A percentile compares a stretch with the other conserved stretches of the same genome.
These are phyloP conservation scores for Muschampia plurimacula DNA, from an alignment of 2,888 invertebrate genomes.

Conservation along the genomic window DNA sequence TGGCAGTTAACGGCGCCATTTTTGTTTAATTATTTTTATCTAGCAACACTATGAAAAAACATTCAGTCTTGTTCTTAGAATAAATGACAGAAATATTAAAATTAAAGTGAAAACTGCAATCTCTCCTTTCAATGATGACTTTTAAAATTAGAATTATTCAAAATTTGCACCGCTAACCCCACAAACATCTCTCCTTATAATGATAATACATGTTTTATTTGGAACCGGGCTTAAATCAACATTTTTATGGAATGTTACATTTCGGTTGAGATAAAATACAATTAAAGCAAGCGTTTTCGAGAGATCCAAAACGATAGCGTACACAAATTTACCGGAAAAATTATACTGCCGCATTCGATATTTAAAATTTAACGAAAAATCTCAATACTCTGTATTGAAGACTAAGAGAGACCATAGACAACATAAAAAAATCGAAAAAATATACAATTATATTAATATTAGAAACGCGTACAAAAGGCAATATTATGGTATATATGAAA, in stretches of 20 bases:
- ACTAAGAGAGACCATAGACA: conserved; percentile 33
- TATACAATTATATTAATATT: conserved; percentile 22
- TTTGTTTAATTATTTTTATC: conserved; percentile 11
- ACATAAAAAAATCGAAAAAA: conserved; percentile 30
- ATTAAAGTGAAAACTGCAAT: conserved; percentile 3
- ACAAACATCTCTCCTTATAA: neutral
- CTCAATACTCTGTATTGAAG: conserved; percentile 40
- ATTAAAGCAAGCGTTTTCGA: conserved; percentile 64
- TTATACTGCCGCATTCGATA: conserved; percentile 32
- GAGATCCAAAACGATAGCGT: conserved; percentile 63
- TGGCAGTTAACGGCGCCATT: conserved; percentile 39
- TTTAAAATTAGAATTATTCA: neutral
- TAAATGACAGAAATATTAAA: conserved; percentile 22
- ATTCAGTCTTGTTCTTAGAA: conserved; percentile 33
- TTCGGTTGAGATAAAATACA: conserved; percentile 73
- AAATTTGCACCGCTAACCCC: conserved; percentile 32
- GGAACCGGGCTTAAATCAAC: conserved; percentile 66
- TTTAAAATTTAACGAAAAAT: conserved; percentile 32
- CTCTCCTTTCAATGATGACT: neutral
- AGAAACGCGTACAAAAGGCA: conserved; percentile 50
- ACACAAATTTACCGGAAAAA: conserved; percentile 34
- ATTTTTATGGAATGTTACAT: conserved; percentile 79
- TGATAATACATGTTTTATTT: conserved; percentile 32
- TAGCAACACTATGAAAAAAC: conserved; percentile 29
- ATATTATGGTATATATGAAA: conserved; percentile 15